Conservation (phyloP, 2,888 invertebrate species). For the Brassicogethes aeneus region DNA sequence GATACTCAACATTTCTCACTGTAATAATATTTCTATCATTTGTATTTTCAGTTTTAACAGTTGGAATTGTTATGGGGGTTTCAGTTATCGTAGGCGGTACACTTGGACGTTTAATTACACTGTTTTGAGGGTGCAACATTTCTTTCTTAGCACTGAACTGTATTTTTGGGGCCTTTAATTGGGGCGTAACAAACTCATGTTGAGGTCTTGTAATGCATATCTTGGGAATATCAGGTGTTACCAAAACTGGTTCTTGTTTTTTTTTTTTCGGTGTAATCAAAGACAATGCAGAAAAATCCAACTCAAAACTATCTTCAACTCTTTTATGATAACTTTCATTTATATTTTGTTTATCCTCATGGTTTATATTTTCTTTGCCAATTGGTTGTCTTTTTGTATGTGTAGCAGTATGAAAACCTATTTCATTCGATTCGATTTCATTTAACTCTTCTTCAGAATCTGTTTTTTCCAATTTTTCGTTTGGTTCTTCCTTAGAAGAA, state of each 20-base stretch:
- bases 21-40: no score
- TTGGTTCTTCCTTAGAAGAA: neutral
- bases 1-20: conserved; percentile 67
- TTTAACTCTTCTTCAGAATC: conserved; percentile 5
- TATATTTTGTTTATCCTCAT: no score
- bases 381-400: conserved; percentile 12
- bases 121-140: no score
- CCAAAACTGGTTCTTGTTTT: neutral
- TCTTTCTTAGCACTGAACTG: conserved; percentile 14
- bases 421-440: neutral
- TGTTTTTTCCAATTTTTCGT: conserved; percentile 3
- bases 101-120: neutral
- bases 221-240: conserved; percentile 8
- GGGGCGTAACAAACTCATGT: conserved; percentile 16
- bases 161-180: conserved; percentile 13
- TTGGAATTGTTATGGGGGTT: neutral
- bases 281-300: conserved; percentile 16
- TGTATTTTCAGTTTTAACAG: conserved; percentile 35
- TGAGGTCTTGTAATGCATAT: conserved; percentile 11
- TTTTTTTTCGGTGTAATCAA: conserved; percentile 14
- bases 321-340: conserved; percentile 10
- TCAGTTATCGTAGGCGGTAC: neutral
- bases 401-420: no score
- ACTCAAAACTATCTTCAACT: conserved; percentile 20
- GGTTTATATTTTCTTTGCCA: no score